Conservation (phyloP, 2,113 vertebrate genomes). For the Oreamnos americanus region DNA sequence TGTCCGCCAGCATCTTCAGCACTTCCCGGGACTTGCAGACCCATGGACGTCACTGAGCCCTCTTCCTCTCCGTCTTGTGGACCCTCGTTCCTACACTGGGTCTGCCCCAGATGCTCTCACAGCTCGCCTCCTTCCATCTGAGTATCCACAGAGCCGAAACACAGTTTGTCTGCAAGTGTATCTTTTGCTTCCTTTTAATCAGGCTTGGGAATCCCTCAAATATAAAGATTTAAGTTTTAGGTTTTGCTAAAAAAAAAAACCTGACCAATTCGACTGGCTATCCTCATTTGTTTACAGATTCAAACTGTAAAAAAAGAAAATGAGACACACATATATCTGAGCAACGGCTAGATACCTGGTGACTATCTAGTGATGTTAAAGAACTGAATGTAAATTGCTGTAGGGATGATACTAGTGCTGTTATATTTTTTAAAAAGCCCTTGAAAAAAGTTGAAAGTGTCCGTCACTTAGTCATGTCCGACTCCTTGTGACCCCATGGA, state of each 20-base stretch:
- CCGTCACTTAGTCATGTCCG: not conserved
- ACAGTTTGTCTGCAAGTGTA: not conserved
- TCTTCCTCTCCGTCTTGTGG: not conserved
- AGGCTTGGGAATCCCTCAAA: not conserved
- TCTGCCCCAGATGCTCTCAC: not conserved
- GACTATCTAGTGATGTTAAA: not conserved
- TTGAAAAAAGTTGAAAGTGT: not conserved
- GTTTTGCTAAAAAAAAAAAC: not conserved
- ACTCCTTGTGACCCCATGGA: not conserved
- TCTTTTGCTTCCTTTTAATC: not conserved
- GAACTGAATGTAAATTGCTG: not conserved
- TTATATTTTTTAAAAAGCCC: not conserved
- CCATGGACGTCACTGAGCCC: accelerated
- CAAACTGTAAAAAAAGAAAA: not conserved
- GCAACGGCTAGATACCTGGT: not conserved
- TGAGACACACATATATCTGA: not conserved
- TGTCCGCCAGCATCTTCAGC: not conserved
- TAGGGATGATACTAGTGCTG: not conserved
- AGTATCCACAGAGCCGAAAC: not conserved
- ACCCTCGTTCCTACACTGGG: accelerated
- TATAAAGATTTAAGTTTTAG: not conserved
- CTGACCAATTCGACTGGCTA: not conserved
- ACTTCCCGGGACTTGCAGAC: too few species aligned
- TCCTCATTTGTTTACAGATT: not conserved
- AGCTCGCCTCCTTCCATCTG: not conserved